Evolutionary conservation across 1,140 invertebrate species (phyloP).

Genomic region (Lethrus apterus): DNA sequence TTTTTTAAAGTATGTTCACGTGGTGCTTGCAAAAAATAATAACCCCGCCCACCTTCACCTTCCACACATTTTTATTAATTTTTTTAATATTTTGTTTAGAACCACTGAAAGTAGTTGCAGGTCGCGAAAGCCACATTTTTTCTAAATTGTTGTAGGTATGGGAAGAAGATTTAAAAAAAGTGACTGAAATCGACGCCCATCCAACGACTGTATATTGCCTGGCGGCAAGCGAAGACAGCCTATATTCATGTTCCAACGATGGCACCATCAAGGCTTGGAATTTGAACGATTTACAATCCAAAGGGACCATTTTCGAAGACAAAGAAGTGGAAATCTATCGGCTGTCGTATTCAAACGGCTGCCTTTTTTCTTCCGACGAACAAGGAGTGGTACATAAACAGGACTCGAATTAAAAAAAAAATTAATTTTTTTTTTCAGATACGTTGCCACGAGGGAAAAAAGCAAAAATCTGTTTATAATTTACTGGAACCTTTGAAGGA

Average conservation of each 20-base stretch:
- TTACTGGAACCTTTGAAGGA: conserved; percentile 43
- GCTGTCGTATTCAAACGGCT: neutral
- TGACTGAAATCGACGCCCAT: conserved; percentile 42
- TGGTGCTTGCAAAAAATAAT: conserved; percentile 4
- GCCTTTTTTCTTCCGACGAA: conserved; percentile 7
- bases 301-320: conserved; percentile 25
- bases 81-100: no score
- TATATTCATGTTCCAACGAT: conserved; percentile 46
- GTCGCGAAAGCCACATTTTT: no score
- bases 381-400: conserved; percentile 5
- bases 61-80: no score
- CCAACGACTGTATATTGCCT: conserved; percentile 40
- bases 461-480: conserved; percentile 16
- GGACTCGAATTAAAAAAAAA: no score
- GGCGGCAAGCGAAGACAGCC: conserved; percentile 33
- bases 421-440: no score
- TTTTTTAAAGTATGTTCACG: conserved; percentile 2
- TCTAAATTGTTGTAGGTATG: conserved; percentile 42
- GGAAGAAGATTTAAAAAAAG: conserved; percentile 40
- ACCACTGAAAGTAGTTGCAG: no score
- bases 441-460: conserved; percentile 1
- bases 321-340: conserved; percentile 17
- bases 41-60: no score
- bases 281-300: conserved; percentile 33
- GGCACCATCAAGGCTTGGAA: conserved; percentile 43